Base-by-base conservation (phyloP, 2,113 vertebrate species). In the Nothobranchius furzeri region DNA sequence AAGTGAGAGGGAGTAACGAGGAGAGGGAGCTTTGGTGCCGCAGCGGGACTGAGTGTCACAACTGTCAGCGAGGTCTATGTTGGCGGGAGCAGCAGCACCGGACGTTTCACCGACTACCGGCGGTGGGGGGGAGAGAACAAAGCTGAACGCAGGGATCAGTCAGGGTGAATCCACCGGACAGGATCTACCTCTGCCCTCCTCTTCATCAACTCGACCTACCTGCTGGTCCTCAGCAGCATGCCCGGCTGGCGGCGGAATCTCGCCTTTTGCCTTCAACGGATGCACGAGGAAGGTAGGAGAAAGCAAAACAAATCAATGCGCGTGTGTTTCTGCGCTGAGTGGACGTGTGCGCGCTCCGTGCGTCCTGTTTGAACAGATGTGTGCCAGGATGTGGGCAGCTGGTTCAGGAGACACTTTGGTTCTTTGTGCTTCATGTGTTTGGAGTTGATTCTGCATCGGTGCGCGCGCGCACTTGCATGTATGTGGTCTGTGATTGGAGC, bases 211-310 rank as follows among this genome's bases (percentile, higher is more conserved):
- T 3, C 60, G 37, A 70, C 56, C 76, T 60, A 53, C 70, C 53
- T 68, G 81, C 46, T 71, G 52, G 37, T 56, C 81, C 14, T 59
- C 60, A 65, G 64, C 69, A 87, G 60, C 73, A 90, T 90, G 89
- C 87, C 86, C 37, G 89, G 87, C 3, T 90, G 89, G 89, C 59
- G 87, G 74, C 78, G 87, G 73, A 90, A 88, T 78, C 87, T 90
- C 74, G 87, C 81, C 86, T 90, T 90, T 77, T 90, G 89, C 66
- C 87, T 90, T 80, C 89, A 85, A 70, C 74, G 89, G 81, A 81
- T 88, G 85, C 83, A 86, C 70, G 86, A 89, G 78, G 89, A 90
- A 82, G 89, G 89, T 90, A 87, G 60, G 37, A 20, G 88, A 56
- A 37, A 62, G 54, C 65, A 69, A 71, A 77, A 74, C 65, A 66